Evolutionary conservation across 2,888 invertebrate genomes (phyloP).

Genomic region (Parnassius smintheus): DNA sequence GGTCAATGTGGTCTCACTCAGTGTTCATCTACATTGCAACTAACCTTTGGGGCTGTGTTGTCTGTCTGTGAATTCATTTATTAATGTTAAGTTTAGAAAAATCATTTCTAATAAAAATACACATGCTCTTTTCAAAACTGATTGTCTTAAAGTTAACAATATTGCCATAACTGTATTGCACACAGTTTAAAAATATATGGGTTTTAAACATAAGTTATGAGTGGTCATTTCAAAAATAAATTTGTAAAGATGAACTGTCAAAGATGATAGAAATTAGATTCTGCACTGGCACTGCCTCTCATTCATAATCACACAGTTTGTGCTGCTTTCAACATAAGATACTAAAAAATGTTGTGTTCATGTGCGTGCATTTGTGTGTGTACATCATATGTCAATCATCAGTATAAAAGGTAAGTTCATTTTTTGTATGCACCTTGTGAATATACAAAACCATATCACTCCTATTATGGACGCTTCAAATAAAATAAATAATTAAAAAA

Average conservation of each 20-base stretch:
- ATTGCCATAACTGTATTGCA: too few species aligned
- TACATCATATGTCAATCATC: slow-evolving; percentile 6
- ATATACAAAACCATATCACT: neutral
- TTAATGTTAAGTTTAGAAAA: too few species aligned
- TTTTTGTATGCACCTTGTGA: slow-evolving; percentile 22
- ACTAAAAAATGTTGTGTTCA: slow-evolving; percentile 8
- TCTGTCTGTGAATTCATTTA: slow-evolving; percentile 7
- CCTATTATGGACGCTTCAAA: too few species aligned
- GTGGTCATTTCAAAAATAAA: too few species aligned
- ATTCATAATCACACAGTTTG: slow-evolving; percentile 12
- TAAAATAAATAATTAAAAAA: too few species aligned
- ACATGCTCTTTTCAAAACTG: too few species aligned
- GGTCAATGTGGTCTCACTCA: slow-evolving; percentile 34
- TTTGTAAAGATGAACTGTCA: neutral
- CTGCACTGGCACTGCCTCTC: slow-evolving; percentile 6
- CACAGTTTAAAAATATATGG: too few species aligned
- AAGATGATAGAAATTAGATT: neutral
- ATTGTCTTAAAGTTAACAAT: too few species aligned
- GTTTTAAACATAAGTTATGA: too few species aligned
- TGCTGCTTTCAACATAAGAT: slow-evolving; percentile 14
- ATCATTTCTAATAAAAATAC: too few species aligned
- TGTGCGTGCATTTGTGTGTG: slow-evolving; percentile 6
- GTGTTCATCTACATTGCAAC: slow-evolving; percentile 71
- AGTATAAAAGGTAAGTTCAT: slow-evolving; percentile 11
- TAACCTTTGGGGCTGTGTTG: slow-evolving; percentile 52